phyloP scores from a whole-genome alignment of 2,113 vertebrate species.

The Edolisoma coerulescens region DNA sequence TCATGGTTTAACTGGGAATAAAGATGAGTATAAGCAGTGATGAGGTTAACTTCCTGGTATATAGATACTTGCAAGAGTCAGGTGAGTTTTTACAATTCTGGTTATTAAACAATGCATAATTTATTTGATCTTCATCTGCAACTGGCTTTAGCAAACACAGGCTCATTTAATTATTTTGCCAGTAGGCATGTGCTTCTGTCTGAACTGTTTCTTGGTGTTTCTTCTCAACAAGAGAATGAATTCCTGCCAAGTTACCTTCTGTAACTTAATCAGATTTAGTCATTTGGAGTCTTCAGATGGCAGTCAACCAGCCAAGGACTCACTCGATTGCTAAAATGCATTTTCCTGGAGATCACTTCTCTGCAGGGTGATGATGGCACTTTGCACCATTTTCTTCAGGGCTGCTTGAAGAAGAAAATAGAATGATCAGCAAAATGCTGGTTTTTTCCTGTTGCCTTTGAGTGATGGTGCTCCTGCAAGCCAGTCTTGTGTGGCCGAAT shows the following conservation, averaged over 20 bases:
- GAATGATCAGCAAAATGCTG: not conserved
- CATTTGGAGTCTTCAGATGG: conserved; percentile 16
- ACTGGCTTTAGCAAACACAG: conserved; percentile 51
- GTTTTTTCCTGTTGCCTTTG: not conserved
- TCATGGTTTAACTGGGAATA: conserved; percentile 99
- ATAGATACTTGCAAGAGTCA: conserved; percentile 99
- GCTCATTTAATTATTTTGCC: conserved; percentile 55
- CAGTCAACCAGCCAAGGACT: conserved; percentile 10
- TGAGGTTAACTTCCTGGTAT: conserved; percentile 99
- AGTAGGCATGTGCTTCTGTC: conserved; percentile 7
- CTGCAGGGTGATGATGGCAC: not conserved
- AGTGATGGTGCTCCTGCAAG: not conserved
- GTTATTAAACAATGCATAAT: conserved; percentile 53
- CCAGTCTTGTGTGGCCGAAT: rapidly evolving
- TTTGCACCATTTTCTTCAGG: not conserved
- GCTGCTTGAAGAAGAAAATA: not conserved
- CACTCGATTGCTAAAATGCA: not conserved
- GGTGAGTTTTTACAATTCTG: conserved; percentile 80
- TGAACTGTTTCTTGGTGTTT: conserved; percentile 29
- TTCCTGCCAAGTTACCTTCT: conserved; percentile 47
- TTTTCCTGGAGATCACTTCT: not conserved
- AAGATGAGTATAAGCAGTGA: conserved; percentile 99
- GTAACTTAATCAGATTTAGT: conserved; percentile 44
- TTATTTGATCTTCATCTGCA: conserved; percentile 31
- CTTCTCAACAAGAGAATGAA: conserved; percentile 16